phyloP scores from a whole-genome alignment of 1,140 invertebrate genomes.

The Diuraphis noxia region DNA sequence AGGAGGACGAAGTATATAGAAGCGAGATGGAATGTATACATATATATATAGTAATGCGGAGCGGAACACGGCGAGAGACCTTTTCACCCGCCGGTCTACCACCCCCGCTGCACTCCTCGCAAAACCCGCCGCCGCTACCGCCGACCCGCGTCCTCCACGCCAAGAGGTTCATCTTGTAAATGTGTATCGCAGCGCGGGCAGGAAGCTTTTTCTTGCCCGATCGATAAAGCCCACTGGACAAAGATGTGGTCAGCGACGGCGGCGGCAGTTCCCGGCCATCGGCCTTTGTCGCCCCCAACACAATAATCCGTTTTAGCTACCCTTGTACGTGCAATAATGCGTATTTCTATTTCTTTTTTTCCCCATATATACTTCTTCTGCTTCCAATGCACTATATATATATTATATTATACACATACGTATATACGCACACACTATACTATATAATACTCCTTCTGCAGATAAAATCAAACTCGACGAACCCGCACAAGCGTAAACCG shows the following conservation, averaged over 20 bases:
- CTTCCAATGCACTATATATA: background rate
- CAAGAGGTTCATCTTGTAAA: slow-evolving; percentile 53
- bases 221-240: slow-evolving; percentile 53
- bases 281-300: slow-evolving; percentile 50
- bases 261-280: slow-evolving; percentile 43
- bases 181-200: slow-evolving; percentile 24
- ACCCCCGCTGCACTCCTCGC: background rate
- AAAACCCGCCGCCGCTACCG: background rate
- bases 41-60: background rate
- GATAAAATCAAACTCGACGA: background rate
- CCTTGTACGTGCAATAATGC: slow-evolving; percentile 39
- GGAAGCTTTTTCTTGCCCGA: slow-evolving; percentile 42
- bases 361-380: background rate
- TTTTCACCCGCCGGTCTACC: background rate
- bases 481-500: background rate
- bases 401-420: background rate
- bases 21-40: background rate
- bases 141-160: background rate
- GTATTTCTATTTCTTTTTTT: slow-evolving; percentile 25
- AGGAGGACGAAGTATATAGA: background rate
- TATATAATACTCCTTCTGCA: background rate
- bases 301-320: slow-evolving; percentile 52
- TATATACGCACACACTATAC: too few species aligned
- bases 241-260: slow-evolving; percentile 50
- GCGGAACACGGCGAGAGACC: slow-evolving; percentile 8